phyloP scores from a whole-genome alignment of 2,797 vertebrate genomes.

The Chaenodraco wilsoni region DNA sequence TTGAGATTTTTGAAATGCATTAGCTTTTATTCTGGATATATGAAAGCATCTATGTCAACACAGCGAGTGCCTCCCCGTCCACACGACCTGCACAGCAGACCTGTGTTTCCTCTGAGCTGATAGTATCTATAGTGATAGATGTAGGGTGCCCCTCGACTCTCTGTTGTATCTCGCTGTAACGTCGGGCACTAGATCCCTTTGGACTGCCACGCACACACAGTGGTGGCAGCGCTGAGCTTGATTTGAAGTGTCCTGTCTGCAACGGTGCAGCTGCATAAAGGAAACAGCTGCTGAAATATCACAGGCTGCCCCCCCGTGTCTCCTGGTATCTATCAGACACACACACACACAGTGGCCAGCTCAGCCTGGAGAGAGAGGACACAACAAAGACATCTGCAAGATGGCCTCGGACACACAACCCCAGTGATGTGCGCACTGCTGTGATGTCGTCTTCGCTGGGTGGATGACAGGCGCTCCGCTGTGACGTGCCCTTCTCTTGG shows the following conservation, averaged over 20 bases:
- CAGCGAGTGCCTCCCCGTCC: not conserved
- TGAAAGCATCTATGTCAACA: constrained; percentile 4
- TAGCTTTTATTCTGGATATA: not conserved
- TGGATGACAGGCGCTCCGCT: constrained; percentile 37
- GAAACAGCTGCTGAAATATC: constrained; percentile 84
- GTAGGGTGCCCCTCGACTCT: constrained; percentile 51
- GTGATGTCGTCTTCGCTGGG: constrained; percentile 46
- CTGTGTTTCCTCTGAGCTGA: constrained; percentile 41
- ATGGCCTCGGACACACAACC: constrained; percentile 76
- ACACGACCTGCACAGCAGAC: constrained; percentile 39
- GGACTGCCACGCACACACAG: constrained; percentile 51
- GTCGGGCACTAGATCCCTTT: constrained; percentile 44
- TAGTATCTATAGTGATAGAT: constrained; percentile 62
- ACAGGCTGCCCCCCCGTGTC: constrained; percentile 63
- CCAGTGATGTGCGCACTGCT: constrained; percentile 48
- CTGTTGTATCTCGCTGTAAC: constrained; percentile 46
- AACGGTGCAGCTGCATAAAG: constrained; percentile 78
- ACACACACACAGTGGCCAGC: constrained; percentile 55
- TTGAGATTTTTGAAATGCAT: not conserved
- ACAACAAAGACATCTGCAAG: constrained; percentile 82
- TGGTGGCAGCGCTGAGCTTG: constrained; percentile 65
- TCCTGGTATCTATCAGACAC: constrained; percentile 64
- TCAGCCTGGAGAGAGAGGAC: constrained; percentile 55
- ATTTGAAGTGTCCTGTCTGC: constrained; percentile 79
- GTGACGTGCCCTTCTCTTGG: constrained; percentile 50